These are phyloP conservation scores for Stegastes partitus DNA, from an alignment of 2,113 vertebrate species.

Conservation along the genomic window DNA sequence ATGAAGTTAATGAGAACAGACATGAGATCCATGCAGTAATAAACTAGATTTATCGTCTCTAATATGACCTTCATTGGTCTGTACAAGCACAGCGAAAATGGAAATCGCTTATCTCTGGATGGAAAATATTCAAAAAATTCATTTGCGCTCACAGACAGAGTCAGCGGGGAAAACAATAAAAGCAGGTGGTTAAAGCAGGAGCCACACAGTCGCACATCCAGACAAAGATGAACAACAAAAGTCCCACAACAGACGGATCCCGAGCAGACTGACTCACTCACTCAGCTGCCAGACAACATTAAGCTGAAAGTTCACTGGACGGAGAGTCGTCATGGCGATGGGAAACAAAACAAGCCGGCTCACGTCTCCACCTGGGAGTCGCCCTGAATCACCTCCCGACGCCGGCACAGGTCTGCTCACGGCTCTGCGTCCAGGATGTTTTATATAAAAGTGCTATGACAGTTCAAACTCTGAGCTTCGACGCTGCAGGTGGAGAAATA, in stretches of 20 bases:
- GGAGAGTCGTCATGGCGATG: constrained; percentile 54
- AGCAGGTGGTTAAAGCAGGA: constrained; percentile 7
- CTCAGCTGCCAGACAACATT: constrained; percentile 30
- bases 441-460: constrained; percentile 6
- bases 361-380: constrained; percentile 55
- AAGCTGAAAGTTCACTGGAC: constrained; percentile 23
- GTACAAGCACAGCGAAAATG: too few relatives aligned
- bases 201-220: not conserved
- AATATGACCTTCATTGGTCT: too few relatives aligned
- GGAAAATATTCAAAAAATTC: not conserved
- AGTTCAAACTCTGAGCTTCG: not conserved
- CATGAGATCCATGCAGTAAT: too few relatives aligned
- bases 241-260: constrained; percentile 5
- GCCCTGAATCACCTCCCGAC: constrained; percentile 35
- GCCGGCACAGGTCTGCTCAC: constrained; percentile 24
- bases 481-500: constrained; percentile 2
- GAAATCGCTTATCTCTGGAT: too few relatives aligned
- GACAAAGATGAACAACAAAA: constrained; percentile 13
- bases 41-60: too few relatives aligned
- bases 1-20: too few relatives aligned
- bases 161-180: not conserved
- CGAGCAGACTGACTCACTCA: constrained; percentile 43
- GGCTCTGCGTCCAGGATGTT: not conserved
- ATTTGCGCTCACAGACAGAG: not conserved
- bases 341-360: constrained; percentile 59